phyloP scores from a whole-genome alignment of 1,140 invertebrate species.

The Heliconius congener region DNA sequence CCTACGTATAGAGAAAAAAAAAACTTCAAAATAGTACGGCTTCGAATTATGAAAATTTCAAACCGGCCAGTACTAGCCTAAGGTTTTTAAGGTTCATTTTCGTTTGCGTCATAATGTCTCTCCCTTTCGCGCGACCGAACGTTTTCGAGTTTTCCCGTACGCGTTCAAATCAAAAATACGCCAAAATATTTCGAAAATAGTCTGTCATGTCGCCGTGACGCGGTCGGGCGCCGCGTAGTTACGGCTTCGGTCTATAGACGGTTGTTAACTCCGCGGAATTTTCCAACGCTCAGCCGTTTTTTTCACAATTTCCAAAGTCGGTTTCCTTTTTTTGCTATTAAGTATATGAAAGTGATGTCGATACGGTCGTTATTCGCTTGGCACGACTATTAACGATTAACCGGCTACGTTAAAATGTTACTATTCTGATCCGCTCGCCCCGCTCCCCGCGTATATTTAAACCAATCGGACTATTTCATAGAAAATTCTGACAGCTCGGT shows the following conservation, averaged over 20 bases:
- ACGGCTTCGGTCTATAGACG: slow-evolving; percentile 35
- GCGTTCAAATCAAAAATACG: slow-evolving; percentile 79
- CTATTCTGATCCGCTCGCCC: neutral
- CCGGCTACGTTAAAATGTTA: slow-evolving; percentile 57
- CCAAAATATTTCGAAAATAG: slow-evolving; percentile 81
- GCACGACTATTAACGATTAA: slow-evolving; percentile 40
- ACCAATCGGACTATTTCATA: slow-evolving; percentile 62
- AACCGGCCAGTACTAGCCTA: slow-evolving; percentile 57
- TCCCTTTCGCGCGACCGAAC: slow-evolving; percentile 72
- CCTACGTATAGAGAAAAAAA: slow-evolving; percentile 66
- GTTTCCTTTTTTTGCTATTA: slow-evolving; percentile 66
- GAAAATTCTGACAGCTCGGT: slow-evolving; percentile 78
- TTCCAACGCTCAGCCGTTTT: slow-evolving; percentile 60
- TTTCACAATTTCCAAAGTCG: slow-evolving; percentile 66
- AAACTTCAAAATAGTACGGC: slow-evolving; percentile 80
- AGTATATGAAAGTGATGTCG: slow-evolving; percentile 68
- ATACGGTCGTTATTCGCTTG: slow-evolving; percentile 61
- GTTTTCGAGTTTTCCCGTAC: slow-evolving; percentile 80
- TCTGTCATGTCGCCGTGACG: slow-evolving; percentile 73
- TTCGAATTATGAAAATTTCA: slow-evolving; percentile 55
- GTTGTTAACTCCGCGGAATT: slow-evolving; percentile 58
- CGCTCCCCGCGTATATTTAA: slow-evolving; percentile 36
- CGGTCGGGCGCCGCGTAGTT: slow-evolving; percentile 62
- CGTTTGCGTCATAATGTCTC: slow-evolving; percentile 42
- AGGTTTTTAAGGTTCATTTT: slow-evolving; percentile 63